Base-by-base conservation (phyloP, 1,140 invertebrate genomes). In the Aphis gossypii region DNA sequence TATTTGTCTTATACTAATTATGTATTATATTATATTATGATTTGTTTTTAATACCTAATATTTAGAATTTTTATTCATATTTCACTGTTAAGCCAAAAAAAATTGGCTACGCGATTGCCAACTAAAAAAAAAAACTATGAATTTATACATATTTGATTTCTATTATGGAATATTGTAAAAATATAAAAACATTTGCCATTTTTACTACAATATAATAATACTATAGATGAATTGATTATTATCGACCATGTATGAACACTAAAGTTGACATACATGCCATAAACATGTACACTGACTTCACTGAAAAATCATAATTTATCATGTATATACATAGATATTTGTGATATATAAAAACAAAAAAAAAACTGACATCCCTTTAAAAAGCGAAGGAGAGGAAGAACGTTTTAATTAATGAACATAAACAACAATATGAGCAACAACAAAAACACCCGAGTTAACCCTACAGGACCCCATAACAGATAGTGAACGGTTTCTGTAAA, bases 391-490 rank as follows among this genome's bases (percentile, higher is more conserved):
- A 89, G 88, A 91, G 90, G 25, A 76, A 76, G 41, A 46, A 44
- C 46, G 76, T 91, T 68, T 92, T 92, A 92, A 92, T 92, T 92
- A 92, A 92, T 92, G 41, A 92, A 92, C 91, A 92, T 46, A n/a
- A 83, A 68, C 48, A 46, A 82, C 90, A 83, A 76, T 82, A 76
- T 54, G 51, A 92, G 46, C 41, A 68, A 91, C 60, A 91, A 83
- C 91, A 82, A 92, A 83, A 92, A 92, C 44, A 82, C 30, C 90
- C 44, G 90, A 83, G 44, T 83, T n/a, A 54, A 54, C 48, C 48
- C 48, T 89, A 54, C n/a, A 38, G 87, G 20, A 87, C 46, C 46
- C 44, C 60, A 35, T 56, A 82, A 83, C 68, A 83, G 90, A 92
- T 83, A 92, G 68, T n/a, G 60, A 76, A 89, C 51, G 87, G 87